Percentiles rank a stretch among this genome's conserved stretches.
Evolutionary conservation across 2,797 vertebrate species (phyloP).

Genomic region (Eurystomus glaucurus): DNA sequence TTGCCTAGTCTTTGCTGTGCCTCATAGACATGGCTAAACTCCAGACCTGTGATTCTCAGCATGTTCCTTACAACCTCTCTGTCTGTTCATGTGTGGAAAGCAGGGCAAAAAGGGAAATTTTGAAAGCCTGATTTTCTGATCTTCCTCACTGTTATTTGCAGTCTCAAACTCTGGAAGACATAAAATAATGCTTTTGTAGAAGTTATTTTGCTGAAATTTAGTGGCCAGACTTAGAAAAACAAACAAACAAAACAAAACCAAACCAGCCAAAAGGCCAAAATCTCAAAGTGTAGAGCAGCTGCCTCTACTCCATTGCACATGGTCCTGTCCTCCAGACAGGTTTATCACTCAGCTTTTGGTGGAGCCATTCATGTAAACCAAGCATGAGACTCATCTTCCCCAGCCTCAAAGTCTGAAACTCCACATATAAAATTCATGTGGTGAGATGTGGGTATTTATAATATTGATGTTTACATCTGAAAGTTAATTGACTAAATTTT

Average conservation of each 20-base stretch:
- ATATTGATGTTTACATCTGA: background rate
- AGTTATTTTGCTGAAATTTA: background rate
- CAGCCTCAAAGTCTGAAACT: background rate
- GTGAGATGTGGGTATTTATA: background rate
- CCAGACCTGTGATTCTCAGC: background rate
- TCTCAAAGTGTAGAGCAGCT: background rate
- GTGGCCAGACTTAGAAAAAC: background rate
- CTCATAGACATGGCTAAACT: background rate
- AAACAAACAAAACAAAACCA: too few species aligned
- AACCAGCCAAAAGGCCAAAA: too few species aligned
- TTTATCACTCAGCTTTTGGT: background rate
- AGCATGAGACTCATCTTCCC: background rate
- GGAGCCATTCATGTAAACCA: background rate
- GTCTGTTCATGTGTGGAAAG: background rate
- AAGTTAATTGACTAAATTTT: background rate
- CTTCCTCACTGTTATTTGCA: background rate
- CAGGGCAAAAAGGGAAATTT: background rate
- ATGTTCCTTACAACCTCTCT: background rate
- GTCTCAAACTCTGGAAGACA: background rate
- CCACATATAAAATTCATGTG: accelerated
- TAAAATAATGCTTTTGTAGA: accelerated
- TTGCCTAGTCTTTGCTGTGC: background rate
- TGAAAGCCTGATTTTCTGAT: background rate
- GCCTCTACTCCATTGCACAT: background rate
- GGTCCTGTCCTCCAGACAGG: background rate